These are phyloP conservation scores for Gymnocheta viridis DNA, from an alignment of 2,888 invertebrate genomes.

Conservation along the genomic window DNA sequence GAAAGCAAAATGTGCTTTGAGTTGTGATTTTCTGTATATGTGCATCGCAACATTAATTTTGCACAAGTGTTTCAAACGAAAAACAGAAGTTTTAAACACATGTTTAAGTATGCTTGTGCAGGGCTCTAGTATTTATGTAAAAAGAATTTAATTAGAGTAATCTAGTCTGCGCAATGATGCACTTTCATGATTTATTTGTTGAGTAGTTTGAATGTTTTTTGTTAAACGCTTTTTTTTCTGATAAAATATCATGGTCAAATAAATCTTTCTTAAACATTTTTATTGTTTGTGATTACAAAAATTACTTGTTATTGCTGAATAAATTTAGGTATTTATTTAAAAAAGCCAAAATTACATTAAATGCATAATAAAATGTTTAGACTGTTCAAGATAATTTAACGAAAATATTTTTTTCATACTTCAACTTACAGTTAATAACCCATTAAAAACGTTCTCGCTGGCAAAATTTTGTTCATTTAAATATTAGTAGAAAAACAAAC, in stretches of 20 bases:
- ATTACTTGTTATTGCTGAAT: neutral
- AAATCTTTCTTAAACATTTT: neutral
- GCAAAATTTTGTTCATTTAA: no score
- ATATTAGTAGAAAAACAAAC: no score
- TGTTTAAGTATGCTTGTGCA: no score
- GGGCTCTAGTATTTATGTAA: no score
- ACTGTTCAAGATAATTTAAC: neutral
- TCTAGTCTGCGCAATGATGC: neutral
- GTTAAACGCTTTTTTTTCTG: neutral
- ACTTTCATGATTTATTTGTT: neutral
- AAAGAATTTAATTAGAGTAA: neutral
- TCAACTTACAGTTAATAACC: neutral
- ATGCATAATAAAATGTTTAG: neutral
- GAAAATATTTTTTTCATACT: neutral
- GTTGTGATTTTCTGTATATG: no score
- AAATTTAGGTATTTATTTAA: neutral
- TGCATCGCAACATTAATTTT: no score
- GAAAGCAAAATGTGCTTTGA: no score
- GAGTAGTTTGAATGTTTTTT: neutral
- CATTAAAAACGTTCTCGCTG: neutral
- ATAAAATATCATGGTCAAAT: no score
- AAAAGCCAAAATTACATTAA: neutral
- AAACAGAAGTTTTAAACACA: no score
- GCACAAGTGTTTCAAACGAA: no score
- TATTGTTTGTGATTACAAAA: neutral